Evolutionary conservation across 2,888 invertebrate genomes (phyloP), one percentile per base, ranked within the genome.

Genomic region (Volucella zonaria): DNA sequence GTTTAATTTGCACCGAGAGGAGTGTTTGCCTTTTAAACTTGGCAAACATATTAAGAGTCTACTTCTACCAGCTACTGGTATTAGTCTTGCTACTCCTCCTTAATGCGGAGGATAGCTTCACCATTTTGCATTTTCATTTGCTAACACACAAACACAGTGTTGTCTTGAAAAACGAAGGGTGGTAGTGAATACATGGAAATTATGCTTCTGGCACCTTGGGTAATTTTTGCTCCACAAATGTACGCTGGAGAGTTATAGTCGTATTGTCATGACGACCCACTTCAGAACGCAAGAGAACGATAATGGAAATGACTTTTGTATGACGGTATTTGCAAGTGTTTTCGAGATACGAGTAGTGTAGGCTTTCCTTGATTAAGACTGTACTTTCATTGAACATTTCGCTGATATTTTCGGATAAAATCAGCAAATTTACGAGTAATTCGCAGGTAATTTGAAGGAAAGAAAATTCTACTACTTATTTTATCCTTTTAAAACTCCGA

Each of bases 11-110:
- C 71, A 68, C 62, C 62, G 31, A 75, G 51, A 18, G n/a, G 66
- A 85, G 85, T 85, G 85, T 81, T 85, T 85, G 85, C 56, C 9
- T 85, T 81, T 77, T 62, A 81, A 81, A 76, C 71, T 81, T 71
- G 62, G 58, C 76, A 85, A 85, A 81, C 73, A 85, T 73, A 85
- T 85, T 81, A 85, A 77, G 83, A 66, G 64, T n/a, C 58, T 77
- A 43, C 15, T 56, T 6, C 12, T 14, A 23, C 8, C n/a, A 18
- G 23, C 18, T 14, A 12, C 49, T 58, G 56, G 23, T 1, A 12
- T 15, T 11, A 11, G 45, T 31, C 38, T 9, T 45, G 58, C 45
- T 12, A 9, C 38, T 70, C n/a, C n/a, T 31, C 6, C 31, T 14
- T 43, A 42, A 76, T 76, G 51, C 51, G 47, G 45, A 54, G 51